These are phyloP conservation scores for Teleopsis dalmanni DNA, from an alignment of 1,140 invertebrate species.

Conservation along the genomic window DNA sequence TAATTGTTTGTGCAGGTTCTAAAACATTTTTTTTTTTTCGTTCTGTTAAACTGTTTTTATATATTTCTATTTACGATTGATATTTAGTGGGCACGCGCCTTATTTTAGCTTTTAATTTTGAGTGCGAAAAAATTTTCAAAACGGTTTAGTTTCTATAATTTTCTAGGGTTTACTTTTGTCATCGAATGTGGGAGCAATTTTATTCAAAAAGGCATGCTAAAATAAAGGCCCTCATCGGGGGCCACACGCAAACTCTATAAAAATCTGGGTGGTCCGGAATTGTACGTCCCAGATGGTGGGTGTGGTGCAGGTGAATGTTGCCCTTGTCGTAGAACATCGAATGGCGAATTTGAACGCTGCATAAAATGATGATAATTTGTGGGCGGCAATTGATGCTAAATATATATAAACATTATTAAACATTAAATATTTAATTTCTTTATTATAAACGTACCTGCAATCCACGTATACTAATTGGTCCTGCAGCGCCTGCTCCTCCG, in stretches of 20 bases:
- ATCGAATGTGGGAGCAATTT: too few species aligned
- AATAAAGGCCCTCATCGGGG: slow-evolving; percentile 36
- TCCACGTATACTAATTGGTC: slow-evolving; percentile 20
- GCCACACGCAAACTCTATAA: slow-evolving; percentile 43
- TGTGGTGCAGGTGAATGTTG: slow-evolving; percentile 33
- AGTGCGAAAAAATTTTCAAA: not conserved
- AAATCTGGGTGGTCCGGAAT: slow-evolving; percentile 41
- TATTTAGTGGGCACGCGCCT: too few species aligned
- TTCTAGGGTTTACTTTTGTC: slow-evolving; percentile 8
- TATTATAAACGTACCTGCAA: slow-evolving; percentile 32
- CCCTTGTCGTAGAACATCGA: slow-evolving; percentile 31
- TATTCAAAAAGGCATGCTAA: slow-evolving; percentile 40
- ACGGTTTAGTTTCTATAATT: not conserved
- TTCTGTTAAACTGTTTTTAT: too few species aligned
- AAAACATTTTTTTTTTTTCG: too few species aligned
- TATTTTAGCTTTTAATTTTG: slow-evolving; percentile 1
- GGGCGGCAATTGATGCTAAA: slow-evolving; percentile 34
- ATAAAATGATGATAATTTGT: slow-evolving; percentile 37
- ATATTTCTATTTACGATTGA: too few species aligned
- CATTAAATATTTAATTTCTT: not conserved
- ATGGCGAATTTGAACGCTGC: slow-evolving; percentile 39
- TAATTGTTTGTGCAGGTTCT: too few species aligned
- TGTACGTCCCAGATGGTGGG: slow-evolving; percentile 34
- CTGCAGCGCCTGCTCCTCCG: slow-evolving; percentile 15
- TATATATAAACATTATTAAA: not conserved